Evolutionary conservation across 2,888 invertebrate genomes (phyloP).

Genomic region (Odontocolon sp.): DNA sequence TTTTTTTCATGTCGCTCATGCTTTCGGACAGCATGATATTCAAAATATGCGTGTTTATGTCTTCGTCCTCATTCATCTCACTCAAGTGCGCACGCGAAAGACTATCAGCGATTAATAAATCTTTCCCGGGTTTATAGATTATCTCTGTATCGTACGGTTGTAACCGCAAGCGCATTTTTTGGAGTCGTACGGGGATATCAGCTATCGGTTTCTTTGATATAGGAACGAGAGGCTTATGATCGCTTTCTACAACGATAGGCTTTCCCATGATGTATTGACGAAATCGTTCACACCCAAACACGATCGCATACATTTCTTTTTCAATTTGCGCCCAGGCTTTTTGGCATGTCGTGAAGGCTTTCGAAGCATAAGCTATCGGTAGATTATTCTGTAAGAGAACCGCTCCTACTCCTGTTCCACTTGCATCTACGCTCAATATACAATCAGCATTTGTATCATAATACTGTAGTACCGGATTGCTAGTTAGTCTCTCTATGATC

Average conservation of each 20-base stretch:
- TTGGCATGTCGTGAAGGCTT: constrained; percentile 55
- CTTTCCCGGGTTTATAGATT: constrained; percentile 60
- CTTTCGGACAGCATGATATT: constrained; percentile 30
- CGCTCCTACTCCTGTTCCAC: constrained; percentile 59
- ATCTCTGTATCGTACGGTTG: constrained; percentile 58
- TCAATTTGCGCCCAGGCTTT: constrained; percentile 58
- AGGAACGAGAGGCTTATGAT: constrained; percentile 53
- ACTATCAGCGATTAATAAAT: constrained; percentile 57
- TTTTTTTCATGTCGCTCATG: constrained; percentile 38
- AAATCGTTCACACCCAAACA: constrained; percentile 59
- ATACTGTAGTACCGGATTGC: constrained; percentile 54
- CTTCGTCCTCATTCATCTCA: constrained; percentile 28
- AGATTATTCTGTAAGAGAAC: constrained; percentile 57
- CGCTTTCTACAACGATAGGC: constrained; percentile 43
- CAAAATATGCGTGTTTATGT: constrained; percentile 49
- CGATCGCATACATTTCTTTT: constrained; percentile 58
- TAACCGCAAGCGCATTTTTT: constrained; percentile 60
- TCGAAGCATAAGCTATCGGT: constrained; percentile 62
- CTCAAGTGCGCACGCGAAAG: constrained; percentile 57
- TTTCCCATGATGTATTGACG: constrained; percentile 53
- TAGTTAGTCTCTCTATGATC: constrained; percentile 49
- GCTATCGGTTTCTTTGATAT: constrained; percentile 56
- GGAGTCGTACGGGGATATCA: constrained; percentile 50
- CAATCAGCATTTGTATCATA: constrained; percentile 55
- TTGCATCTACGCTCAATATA: constrained; percentile 62